Evolutionary conservation across 2,888 invertebrate genomes (phyloP).

Genomic region (Eulithis testata): DNA sequence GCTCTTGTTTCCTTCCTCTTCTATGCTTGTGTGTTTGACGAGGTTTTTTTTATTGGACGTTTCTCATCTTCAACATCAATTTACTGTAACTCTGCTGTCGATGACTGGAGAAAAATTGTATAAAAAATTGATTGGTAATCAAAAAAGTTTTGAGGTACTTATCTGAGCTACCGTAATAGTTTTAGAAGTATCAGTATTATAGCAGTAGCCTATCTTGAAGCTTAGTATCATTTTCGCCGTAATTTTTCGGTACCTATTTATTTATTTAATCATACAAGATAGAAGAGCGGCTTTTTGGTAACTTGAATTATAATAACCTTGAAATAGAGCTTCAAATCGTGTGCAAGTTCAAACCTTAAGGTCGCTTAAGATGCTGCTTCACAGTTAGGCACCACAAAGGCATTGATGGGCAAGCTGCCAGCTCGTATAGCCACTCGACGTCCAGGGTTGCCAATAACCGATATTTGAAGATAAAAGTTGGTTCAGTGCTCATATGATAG

Average conservation of each 20-base stretch:
- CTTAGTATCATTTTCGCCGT: no score
- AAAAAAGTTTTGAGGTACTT: no score
- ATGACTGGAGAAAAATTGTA: no score
- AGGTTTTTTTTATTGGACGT: no score
- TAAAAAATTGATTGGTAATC: no score
- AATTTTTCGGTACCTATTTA: no score
- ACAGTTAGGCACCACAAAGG: neutral
- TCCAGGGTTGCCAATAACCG: slow-evolving; percentile 10
- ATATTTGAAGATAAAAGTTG: neutral
- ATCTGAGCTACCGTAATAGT: no score
- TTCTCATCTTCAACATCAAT: no score
- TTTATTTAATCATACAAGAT: neutral
- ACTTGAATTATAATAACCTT: neutral
- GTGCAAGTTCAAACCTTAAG: no score
- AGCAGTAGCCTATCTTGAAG: no score
- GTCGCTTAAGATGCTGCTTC: neutral
- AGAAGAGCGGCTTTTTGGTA: neutral
- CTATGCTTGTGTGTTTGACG: neutral
- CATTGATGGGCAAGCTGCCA: slow-evolving; percentile 12
- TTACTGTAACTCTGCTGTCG: no score
- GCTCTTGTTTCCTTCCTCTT: slow-evolving; percentile 11
- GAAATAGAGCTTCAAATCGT: neutral
- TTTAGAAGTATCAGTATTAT: no score
- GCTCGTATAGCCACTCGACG: neutral
- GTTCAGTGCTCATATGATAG: neutral